Percentiles rank a stretch among this genome's conserved stretches.
These are phyloP conservation scores for Ictalurus furcatus DNA, from an alignment of 2,113 vertebrate species.

Conservation along the genomic window DNA sequence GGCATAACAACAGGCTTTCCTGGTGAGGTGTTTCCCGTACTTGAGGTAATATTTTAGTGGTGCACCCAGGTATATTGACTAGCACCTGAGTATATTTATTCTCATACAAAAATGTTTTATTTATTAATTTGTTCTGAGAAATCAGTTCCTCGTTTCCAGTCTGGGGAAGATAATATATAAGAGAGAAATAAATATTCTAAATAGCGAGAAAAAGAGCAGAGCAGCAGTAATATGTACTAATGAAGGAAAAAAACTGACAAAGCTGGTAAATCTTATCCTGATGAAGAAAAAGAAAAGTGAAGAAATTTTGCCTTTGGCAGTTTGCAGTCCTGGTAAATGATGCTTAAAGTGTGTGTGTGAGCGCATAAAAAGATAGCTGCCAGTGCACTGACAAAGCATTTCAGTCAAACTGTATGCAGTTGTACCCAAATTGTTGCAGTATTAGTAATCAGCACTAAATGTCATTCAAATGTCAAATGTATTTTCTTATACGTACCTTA, in stretches of 20 bases:
- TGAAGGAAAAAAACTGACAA: not conserved
- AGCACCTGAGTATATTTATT: not conserved
- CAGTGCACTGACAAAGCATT: not conserved
- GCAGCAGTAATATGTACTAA: not conserved
- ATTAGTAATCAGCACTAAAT: no score
- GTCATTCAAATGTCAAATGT: no score
- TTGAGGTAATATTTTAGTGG: not conserved
- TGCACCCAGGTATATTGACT: not conserved
- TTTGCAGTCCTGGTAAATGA: constrained; percentile 21
- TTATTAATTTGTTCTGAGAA: not conserved
- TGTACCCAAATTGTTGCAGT: not conserved
- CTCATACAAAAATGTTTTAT: not conserved
- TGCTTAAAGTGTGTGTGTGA: not conserved
- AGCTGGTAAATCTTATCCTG: not conserved
- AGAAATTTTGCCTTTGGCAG: not conserved
- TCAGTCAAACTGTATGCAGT: not conserved
- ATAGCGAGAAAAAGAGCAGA: not conserved
- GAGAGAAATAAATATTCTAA: not conserved
- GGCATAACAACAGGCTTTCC: not conserved
- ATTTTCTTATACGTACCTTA: no score
- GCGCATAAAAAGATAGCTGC: not conserved
- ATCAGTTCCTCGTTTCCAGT: not conserved
- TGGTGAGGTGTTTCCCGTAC: not conserved
- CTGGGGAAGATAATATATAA: not conserved
- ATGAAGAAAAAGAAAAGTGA: not conserved